Percentiles rank a stretch among this genome's conserved stretches.
Evolutionary conservation across 1,140 invertebrate genomes (phyloP).

Genomic region (Triops longicaudatus): DNA sequence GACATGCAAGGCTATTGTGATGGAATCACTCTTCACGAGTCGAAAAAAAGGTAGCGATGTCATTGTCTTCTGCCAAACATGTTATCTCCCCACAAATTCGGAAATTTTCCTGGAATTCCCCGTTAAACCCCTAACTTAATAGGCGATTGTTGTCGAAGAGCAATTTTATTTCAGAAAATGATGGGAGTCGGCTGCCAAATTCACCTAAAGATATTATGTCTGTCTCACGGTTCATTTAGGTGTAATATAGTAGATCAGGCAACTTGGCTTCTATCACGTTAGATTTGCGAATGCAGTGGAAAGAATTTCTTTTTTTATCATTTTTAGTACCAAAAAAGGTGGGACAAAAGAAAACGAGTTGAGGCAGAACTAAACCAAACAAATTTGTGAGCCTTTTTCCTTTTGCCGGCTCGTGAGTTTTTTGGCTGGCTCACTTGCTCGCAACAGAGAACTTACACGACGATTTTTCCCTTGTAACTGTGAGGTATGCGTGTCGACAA

Average conservation of each 20-base stretch:
- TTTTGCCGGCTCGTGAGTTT: not conserved
- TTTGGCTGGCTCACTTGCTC: not conserved
- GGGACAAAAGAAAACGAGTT: not conserved
- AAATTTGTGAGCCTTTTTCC: not conserved
- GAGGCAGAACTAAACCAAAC: not conserved
- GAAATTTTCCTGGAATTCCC: not conserved
- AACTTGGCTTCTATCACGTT: not conserved
- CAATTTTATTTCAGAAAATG: not conserved
- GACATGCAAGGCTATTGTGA: not conserved
- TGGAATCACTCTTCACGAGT: not conserved
- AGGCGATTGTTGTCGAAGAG: not conserved
- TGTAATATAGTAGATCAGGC: not conserved
- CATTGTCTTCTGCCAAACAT: not conserved
- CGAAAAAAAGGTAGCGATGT: not conserved
- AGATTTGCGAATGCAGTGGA: not conserved
- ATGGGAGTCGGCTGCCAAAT: not conserved
- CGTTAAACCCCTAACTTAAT: not conserved
- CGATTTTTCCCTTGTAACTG: not conserved
- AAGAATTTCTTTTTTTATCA: not conserved
- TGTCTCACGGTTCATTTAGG: not conserved
- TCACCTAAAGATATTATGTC: not conserved
- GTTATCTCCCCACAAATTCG: not conserved
- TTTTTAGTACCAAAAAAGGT: not conserved
- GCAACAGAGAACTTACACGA: not conserved
- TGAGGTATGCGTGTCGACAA: conserved; percentile 5